phyloP scores from a whole-genome alignment of 2,888 invertebrate species.

The Amiota minor region DNA sequence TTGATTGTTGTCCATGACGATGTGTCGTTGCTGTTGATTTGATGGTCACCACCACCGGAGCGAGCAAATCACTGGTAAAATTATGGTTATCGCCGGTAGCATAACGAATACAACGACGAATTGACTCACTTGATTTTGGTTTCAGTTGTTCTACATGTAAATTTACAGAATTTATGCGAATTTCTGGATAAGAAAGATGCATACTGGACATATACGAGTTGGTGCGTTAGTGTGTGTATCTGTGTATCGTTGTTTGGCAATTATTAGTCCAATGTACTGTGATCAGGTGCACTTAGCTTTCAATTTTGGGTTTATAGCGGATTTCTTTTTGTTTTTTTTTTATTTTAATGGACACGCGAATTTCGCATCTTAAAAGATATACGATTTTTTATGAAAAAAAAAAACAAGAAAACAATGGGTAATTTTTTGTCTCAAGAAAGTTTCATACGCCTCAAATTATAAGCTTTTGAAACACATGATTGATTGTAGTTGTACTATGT shows the following conservation, averaged over 20 bases:
- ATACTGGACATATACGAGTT: not conserved
- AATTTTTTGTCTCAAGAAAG: too few relatives aligned
- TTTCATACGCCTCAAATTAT: too few relatives aligned
- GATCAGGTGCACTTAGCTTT: not conserved
- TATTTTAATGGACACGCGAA: too few relatives aligned
- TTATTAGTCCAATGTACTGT: slow-evolving; percentile 38
- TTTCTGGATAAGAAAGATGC: not conserved
- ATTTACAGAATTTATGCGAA: slow-evolving; percentile 1
- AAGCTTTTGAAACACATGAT: too few relatives aligned
- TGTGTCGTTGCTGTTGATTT: slow-evolving; percentile 15
- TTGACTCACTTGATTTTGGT: not conserved
- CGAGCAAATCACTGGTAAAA: slow-evolving; percentile 24
- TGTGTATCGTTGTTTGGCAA: slow-evolving; percentile 22
- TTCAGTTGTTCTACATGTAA: not conserved
- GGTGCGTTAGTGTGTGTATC: slow-evolving; percentile 8
- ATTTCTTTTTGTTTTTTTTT: too few relatives aligned
- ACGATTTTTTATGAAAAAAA: too few relatives aligned
- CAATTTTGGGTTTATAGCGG: too few relatives aligned
- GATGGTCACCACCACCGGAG: not conserved
- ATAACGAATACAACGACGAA: not conserved
- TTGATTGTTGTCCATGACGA: slow-evolving; percentile 40
- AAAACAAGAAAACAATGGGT: too few relatives aligned
- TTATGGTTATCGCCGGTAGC: not conserved
- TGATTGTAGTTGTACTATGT: too few relatives aligned
- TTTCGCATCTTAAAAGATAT: too few relatives aligned